Base-by-base conservation (phyloP, 2,888 invertebrate genomes). In the Epirrhoe alternata region DNA sequence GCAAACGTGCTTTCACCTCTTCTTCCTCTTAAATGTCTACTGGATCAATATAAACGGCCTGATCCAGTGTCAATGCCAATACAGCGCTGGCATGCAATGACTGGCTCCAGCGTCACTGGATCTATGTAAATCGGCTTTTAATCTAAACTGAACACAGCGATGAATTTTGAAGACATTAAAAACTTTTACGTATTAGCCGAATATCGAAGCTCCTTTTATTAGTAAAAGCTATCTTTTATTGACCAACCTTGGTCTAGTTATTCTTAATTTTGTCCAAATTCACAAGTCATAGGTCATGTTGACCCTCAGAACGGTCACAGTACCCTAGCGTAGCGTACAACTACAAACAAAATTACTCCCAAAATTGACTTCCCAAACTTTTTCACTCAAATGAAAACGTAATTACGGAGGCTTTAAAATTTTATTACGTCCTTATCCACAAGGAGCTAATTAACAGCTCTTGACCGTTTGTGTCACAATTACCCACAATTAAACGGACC, bases 401-500 rank as follows among this genome's bases (percentile, higher is more conserved):
- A 73, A 71, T 71, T 73, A 71, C 61, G 55, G 33, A 12, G 61
- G 62, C 61, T 45, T 58, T 73, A 64, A 67, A 70, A 71, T 73
- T 69, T 71, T 70, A 73, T 64, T 66, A 57, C 62, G 47, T 55
- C 66, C 67, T 70, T 66, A 69, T 72, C 67, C 61, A 49, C 67
- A 67, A 64, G 68, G 66, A 72, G 69, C 69, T 72, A 69, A 74
- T 74, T 74, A 74, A 70, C 61, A 50, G 61, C 68, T 54, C 60
- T 55, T 69, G 68, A 61, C 71, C 68, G 70, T 67, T 69, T 70
- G 71, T 73, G 69, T 79, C 77, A 75, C 79, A 81, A 82, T 79
- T 81, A 81, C 78, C 77, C 72, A 74, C 77, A 78, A 78, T 81
- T 83, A 81, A 81, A 80, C 57, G 74, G 74, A 71, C 80, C 82